Base-by-base conservation (phyloP, 1,140 invertebrate genomes). In the Camponotus floridanus region DNA sequence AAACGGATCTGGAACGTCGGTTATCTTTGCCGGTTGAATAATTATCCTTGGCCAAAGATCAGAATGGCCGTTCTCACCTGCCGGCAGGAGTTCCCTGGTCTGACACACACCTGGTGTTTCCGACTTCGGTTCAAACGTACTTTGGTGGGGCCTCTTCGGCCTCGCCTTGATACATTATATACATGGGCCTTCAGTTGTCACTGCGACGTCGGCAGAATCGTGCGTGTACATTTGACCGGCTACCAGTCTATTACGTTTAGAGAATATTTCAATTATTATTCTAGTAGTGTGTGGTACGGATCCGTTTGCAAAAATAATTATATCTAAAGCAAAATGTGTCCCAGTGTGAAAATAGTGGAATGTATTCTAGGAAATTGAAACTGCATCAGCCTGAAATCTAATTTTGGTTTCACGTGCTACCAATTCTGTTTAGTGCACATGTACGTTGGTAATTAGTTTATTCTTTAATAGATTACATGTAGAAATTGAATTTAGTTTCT, bases 181-280 rank as follows among this genome's bases (percentile, higher is more conserved):
- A 87, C 79, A 71, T n/a, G 74, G 68, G 84, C 68, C 80, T 87
- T 91, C 91, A 92, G 92, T 92, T 91, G 91, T 91, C 90, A 92
- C 76, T 79, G 90, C 89, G 89, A 89, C 92, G 73, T 88, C 87
- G 86, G 11, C 51, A 48, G 73, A 84, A 85, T 21, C 85, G 70
- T 48, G 55, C 51, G 1, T 55, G 55, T 61, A 42, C 70, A 57
- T 26, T 73, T 4, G 11, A 33, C n/a, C n/a, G 39, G 26, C 2
- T 11, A 64, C 15, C 11, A 26, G 36, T 85, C 45, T 65, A 39
- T 4, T 26, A 26, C 26, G 33, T 55, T 51, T 33, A 9, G 51
- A 62, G 26, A 21, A 74, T 42, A 8, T 13, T 64, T 31, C 39
- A 1, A 33, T 21, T 71, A 45, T 73, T 71, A 33, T 83, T 36